A percentile compares a stretch with the other conserved stretches of the same genome.
phyloP scores from a whole-genome alignment of 37 sponge, comb jelly and placozoan species.

The Dysidea cf. avara region DNA sequence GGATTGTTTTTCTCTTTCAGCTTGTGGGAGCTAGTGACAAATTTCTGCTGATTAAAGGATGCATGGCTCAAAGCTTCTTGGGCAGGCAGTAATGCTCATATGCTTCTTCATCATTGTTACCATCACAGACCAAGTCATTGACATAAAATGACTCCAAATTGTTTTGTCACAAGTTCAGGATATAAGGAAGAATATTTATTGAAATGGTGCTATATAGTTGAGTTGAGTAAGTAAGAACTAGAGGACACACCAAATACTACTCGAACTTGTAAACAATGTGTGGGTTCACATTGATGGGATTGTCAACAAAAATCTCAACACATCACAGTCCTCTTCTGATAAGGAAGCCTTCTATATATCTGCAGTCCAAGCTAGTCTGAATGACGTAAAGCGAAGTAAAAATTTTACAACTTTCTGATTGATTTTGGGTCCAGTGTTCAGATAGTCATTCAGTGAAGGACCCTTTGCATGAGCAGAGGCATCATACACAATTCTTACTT shows the following conservation, averaged over 20 bases:
- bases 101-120: slow-evolving; percentile 16
- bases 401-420: neutral
- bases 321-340: no score
- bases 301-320: no score
- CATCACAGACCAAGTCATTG: no score
- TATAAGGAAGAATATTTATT: no score
- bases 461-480: neutral
- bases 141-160: slow-evolving; percentile 11
- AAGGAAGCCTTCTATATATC: slow-evolving; percentile 30
- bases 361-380: neutral
- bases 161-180: no score
- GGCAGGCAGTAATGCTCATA: neutral
- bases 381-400: neutral
- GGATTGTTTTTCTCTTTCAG: slow-evolving; percentile 6
- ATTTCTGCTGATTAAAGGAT: slow-evolving; percentile 4
- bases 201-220: no score
- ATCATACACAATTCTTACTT: neutral
- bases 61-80: neutral
- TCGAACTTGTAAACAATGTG: no score
- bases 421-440: neutral
- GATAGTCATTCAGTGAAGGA: neutral
- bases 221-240: no score
- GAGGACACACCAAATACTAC: no score
- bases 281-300: no score
- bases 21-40: slow-evolving; percentile 3